Percentiles rank a stretch among this genome's conserved stretches.
Conservation (phyloP, 2,888 invertebrate species). For the Cordilura impudica region DNA sequence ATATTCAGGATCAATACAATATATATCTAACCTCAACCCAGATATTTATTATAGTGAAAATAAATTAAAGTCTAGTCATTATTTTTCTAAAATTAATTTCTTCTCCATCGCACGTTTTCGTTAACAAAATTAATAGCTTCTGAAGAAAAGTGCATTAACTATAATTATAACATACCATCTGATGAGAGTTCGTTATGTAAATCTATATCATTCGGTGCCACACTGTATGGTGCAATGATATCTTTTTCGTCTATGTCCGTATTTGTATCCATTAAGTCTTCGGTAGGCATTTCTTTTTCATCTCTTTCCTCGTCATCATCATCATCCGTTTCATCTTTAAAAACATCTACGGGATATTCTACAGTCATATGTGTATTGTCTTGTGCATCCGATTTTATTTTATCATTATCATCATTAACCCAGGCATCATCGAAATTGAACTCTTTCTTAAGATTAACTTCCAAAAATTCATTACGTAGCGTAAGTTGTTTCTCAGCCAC, state of each 20-base stretch:
- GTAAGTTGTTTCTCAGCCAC: slow-evolving; percentile 62
- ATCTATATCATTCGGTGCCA: slow-evolving; percentile 20
- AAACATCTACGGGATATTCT: slow-evolving; percentile 39
- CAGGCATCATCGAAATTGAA: slow-evolving; percentile 35
- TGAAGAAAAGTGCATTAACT: not conserved
- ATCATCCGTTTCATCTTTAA: slow-evolving; percentile 50
- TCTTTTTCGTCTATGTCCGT: slow-evolving; percentile 40
- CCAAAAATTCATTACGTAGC: slow-evolving; percentile 63
- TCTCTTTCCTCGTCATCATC: slow-evolving; percentile 54
- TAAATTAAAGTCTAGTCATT: no score
- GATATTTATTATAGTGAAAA: no score
- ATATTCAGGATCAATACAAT: no score
- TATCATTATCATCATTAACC: slow-evolving; percentile 11
- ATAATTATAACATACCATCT: slow-evolving; percentile 52
- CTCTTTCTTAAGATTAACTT: slow-evolving; percentile 59
- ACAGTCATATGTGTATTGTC: slow-evolving; percentile 12
- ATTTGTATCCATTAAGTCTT: slow-evolving; percentile 30
- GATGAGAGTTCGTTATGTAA: slow-evolving; percentile 20
- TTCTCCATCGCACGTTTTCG: no score
- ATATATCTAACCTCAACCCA: no score
- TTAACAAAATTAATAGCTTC: no score
- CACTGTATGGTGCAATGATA: slow-evolving; percentile 42
- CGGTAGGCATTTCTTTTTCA: slow-evolving; percentile 45
- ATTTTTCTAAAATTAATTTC: not conserved
- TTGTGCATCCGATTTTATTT: not conserved